These are phyloP conservation scores for Onychomys torridus DNA, from an alignment of 2,797 vertebrate species.

Conservation along the genomic window DNA sequence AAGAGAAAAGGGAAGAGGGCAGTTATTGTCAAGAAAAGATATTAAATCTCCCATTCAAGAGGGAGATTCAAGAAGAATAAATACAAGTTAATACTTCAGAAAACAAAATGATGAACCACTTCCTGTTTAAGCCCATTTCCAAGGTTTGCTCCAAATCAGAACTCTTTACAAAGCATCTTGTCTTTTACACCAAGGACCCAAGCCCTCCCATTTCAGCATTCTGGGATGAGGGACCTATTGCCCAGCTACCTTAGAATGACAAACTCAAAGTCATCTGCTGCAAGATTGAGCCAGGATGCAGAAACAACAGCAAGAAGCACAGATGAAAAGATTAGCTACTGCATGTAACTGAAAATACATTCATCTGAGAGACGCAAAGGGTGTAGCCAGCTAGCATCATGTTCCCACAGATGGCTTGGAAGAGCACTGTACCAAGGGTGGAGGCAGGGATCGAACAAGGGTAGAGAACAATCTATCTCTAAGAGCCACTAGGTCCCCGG, in stretches of 20 bases:
- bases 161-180: not conserved
- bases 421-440: not conserved
- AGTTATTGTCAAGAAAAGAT: constrained; percentile 42
- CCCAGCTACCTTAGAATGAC: constrained; percentile 43
- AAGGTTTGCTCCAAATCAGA: not conserved
- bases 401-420: not conserved
- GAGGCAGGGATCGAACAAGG: not conserved
- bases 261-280: constrained; percentile 7
- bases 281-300: constrained; percentile 49
- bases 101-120: not conserved
- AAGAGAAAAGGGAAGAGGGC: constrained; percentile 45
- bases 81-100: constrained; percentile 11
- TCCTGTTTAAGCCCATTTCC: constrained; percentile 8
- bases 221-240: not conserved
- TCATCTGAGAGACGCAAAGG: constrained; percentile 50
- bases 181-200: constrained; percentile 3
- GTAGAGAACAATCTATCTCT: not conserved
- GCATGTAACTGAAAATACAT: constrained; percentile 7
- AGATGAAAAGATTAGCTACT: constrained; percentile 52
- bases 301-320: constrained; percentile 51
- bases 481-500: too few relatives aligned
- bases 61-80: constrained; percentile 36
- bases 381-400: not conserved
- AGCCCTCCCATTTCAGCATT: not conserved
- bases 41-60: constrained; percentile 51